Base-by-base conservation (phyloP, 2,888 invertebrate genomes). In the Campoletis raptor region DNA sequence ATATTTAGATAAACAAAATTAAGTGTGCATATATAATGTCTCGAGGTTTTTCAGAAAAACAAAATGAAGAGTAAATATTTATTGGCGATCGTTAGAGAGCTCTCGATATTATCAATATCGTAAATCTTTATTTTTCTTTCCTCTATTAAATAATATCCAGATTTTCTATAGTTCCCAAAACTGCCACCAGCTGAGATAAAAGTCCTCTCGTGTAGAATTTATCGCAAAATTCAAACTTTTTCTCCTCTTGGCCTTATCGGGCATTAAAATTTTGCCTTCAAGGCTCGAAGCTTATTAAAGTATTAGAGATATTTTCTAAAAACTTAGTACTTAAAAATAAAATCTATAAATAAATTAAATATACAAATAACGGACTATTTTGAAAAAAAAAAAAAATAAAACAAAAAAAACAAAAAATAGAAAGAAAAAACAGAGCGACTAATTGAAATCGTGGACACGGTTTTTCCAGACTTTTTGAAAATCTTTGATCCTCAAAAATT, bases 241-340 rank as follows among this genome's bases (percentile, higher is more conserved):
- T 57, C 57, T 57, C 24, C 10, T 61, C 10, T 61, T 61, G 30
- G 61, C 30, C 24, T 15, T 30, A 5, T 24, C 7, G 61, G 30
- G 30, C 61, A 7, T 10, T 5, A 61, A 61, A 30, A 61, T 61
- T 30, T 7, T 15, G 48, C 48, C 48, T 48, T n/a, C 18, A n/a
- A 15, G 15, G 61, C 61, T 61, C 61, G 15, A 61, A 30, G 30
- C 61, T 61, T 61, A 1, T 61, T 61, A 61, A 61, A 61, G 6
- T 30, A 61, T 30, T 61, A 61, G 30, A 30, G 61, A 61, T 61
- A 61, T 61, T 61, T 61, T 61, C 61, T 30, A n/a, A 61, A 61
- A 61, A 1, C 15, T 61, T 61, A 30, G 61, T 61, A 30, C 61
- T 61, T 30, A 30, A 15, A 21, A 54, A 21, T 30, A 24, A 24